Evolutionary conservation across 2,797 vertebrate genomes (phyloP), one percentile per base, ranked within the genome.

Genomic region (Acanthurus lineatus): DNA sequence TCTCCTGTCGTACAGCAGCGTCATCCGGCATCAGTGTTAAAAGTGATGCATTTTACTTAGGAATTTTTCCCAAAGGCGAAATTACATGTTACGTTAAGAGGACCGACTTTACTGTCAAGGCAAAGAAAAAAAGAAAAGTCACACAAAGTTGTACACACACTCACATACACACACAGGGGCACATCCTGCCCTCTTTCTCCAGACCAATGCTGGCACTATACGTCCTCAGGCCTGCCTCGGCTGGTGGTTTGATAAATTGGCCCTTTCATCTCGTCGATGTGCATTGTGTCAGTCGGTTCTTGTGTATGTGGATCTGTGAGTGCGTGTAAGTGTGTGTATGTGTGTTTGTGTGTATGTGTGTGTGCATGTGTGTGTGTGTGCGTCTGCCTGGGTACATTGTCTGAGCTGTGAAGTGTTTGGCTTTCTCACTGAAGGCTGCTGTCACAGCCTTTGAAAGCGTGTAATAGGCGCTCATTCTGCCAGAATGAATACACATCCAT

Each of bases 181-280:
- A 87, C 82, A 84, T 86, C 82, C 82, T 81, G 83, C 72, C 86
- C 79, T 69, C 70, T 69, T 85, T 88, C 84, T 84, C 72, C 83
- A 89, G 89, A 91, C 88, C 86, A 79, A 61, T 83, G 76, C 88
- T 91, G 91, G 91, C 89, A 93, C 86, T 88, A 77, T 75, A 86
- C 74, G 61, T 93, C 93, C 90, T 89, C 87, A 51, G 85, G 88
- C 87, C 83, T 75, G 89, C 81, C 88, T 90, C 67, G 79, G 85
- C 85, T 91, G 91, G 85, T 91, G 87, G 91, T 93, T 92, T 92
- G 92, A 93, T 93, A 92, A 95, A 94, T 94, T 94, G 92, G 89
- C 86, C 91, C 89, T 91, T 92, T 94, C 88, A 89, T 92, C 88
- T 89, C 81, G 86, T 93, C 89, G 58, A 88, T 92, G 92, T 85